A percentile compares a stretch with the other conserved stretches of the same genome.
These are phyloP conservation scores for Leuctra nigra DNA, from an alignment of 2,888 invertebrate species.

Conservation along the genomic window DNA sequence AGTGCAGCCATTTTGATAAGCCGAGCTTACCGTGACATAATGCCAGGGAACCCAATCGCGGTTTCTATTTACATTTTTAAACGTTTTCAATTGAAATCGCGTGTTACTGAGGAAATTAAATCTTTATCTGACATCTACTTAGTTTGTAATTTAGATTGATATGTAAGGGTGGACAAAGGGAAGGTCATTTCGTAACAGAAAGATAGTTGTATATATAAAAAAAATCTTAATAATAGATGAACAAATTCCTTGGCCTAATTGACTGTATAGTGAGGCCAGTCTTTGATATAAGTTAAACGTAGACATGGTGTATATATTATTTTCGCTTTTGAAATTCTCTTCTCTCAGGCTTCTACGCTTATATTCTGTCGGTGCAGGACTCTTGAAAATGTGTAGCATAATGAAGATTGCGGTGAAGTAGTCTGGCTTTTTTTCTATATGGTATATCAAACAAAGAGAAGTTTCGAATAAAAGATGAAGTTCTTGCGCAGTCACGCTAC, in stretches of 20 bases:
- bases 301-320: background rate
- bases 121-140: too few relatives aligned
- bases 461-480: background rate
- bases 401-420: constrained; percentile 7
- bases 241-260: background rate
- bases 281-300: background rate
- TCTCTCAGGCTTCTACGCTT: background rate
- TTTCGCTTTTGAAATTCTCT: background rate
- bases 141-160: too few relatives aligned
- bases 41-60: too few relatives aligned
- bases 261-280: background rate
- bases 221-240: constrained; percentile 4
- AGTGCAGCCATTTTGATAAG: too few relatives aligned
- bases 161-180: too few relatives aligned
- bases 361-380: background rate
- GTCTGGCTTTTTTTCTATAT: background rate
- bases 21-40: too few relatives aligned
- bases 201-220: too few relatives aligned
- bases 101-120: too few relatives aligned
- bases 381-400: background rate
- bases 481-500: constrained; percentile 13
- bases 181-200: too few relatives aligned
- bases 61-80: too few relatives aligned
- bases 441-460: constrained; percentile 4
- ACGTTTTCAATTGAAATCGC: too few relatives aligned